A percentile compares a stretch with the other conserved stretches of the same genome.
phyloP scores from a whole-genome alignment of 2,888 invertebrate genomes.

The Troides aeacus region DNA sequence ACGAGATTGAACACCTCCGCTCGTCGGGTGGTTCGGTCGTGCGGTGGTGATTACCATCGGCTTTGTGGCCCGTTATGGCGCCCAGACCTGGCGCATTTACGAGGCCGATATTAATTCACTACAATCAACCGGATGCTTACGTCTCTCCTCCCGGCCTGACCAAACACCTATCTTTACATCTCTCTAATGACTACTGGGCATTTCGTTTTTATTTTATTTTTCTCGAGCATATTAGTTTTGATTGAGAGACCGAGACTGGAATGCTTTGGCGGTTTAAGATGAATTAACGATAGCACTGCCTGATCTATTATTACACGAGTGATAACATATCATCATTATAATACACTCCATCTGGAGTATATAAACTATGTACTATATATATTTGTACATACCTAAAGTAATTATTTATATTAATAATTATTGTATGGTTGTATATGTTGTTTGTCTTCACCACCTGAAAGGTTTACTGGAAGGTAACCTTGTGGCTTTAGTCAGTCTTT shows the following conservation, averaged over 20 bases:
- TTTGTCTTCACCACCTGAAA: too few relatives aligned
- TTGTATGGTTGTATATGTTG: too few relatives aligned
- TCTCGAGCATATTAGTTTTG: conserved; percentile 22
- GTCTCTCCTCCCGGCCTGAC: conserved; percentile 40
- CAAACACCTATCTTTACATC: conserved; percentile 46
- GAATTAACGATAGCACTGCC: background rate
- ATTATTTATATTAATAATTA: too few relatives aligned
- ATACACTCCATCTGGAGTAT: background rate
- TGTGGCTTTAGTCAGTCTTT: too few relatives aligned
- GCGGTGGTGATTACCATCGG: conserved; percentile 29
- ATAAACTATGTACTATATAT: too few relatives aligned
- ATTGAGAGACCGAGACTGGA: conserved; percentile 5
- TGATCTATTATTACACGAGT: background rate
- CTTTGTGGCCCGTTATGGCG: conserved; percentile 29
- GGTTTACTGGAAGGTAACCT: too few relatives aligned
- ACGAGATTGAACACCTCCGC: conserved; percentile 1
- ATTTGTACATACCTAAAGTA: too few relatives aligned
- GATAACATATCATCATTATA: background rate
- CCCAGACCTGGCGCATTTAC: conserved; percentile 29
- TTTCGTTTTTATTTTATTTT: conserved; percentile 32
- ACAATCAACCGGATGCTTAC: conserved; percentile 33
- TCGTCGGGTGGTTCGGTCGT: conserved; percentile 1
- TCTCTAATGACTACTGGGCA: conserved; percentile 64
- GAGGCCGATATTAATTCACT: conserved; percentile 32
- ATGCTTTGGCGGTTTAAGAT: conserved; percentile 1